Evolutionary conservation across 2,888 invertebrate genomes (phyloP), one percentile per base, ranked within the genome.

Genomic region (Lysandra bellargus): DNA sequence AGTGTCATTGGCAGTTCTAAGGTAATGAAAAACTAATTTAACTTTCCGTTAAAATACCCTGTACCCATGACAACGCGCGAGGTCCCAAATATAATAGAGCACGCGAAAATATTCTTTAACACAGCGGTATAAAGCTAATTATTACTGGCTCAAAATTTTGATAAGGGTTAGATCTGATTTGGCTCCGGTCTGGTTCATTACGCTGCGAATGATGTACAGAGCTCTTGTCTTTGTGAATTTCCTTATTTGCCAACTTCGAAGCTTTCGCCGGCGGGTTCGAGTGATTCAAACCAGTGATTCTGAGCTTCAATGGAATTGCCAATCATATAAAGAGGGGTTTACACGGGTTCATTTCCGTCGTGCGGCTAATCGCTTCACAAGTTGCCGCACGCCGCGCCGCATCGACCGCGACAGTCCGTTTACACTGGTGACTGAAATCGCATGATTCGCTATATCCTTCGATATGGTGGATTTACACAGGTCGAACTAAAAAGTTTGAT

Each of bases 21-120:
- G 83, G 84, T 85, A 87, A 87, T 88, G 89, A 91, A 89, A 89
- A 90, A 90, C 88, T 89, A 88, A 90, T 91, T 90, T 87, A 87
- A 88, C 85, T 87, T 84, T 77, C 85, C 81, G 85, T 85, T 85
- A 85, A 87, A 88, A 87, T 87, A 80, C 79, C 80, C 79, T 80
- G 78, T 78, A 61, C 82, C 79, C 81, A 80, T 80, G 80, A 79
- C 30, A 33, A 33, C 64, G 30, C 30, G 80, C 79, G 40, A 60
- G 74, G 73, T 79, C 53, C 30, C 53, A 53, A 37, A 44, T n/a
- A 33, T 14, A 57, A 40, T 40, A 64, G 14, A 44, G 44, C 30
- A 74, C 53, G 60, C 79, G 74, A 79, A 23, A 44, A 44, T 79
- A 61, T 30, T 7, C 79, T 40, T 33, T 74, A 79, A 40, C 23